A percentile compares a stretch with the other conserved stretches of the same genome.
phyloP scores from a whole-genome alignment of 2,888 invertebrate genomes.

The Achlya flavicornis region DNA sequence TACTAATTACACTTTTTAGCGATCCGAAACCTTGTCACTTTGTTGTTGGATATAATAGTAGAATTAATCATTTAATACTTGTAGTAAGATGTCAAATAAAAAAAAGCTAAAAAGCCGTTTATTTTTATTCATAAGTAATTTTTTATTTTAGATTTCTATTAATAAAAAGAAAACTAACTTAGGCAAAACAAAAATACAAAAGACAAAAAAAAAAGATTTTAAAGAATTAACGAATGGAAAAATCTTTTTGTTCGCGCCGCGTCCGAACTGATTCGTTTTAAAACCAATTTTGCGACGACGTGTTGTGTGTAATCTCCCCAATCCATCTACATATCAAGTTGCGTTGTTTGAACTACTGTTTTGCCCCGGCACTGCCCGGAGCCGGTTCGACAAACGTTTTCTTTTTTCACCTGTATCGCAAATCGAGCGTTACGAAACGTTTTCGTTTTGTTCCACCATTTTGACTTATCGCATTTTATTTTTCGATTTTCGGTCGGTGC shows the following conservation, averaged over 20 bases:
- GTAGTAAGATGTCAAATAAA: too few species aligned
- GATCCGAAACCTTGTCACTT: not conserved
- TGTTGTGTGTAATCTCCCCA: conserved; percentile 62
- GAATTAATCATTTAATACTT: not conserved
- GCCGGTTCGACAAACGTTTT: conserved; percentile 38
- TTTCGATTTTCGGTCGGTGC: conserved; percentile 38
- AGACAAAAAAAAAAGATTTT: conserved; percentile 1
- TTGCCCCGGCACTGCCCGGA: conserved; percentile 48
- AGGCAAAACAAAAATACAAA: not conserved
- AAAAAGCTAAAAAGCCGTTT: too few species aligned
- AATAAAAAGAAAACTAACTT: too few species aligned
- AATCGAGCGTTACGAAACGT: conserved; percentile 59
- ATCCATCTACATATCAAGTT: conserved; percentile 69
- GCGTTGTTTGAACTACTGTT: conserved; percentile 73
- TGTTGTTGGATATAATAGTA: not conserved
- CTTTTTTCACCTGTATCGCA: conserved; percentile 51
- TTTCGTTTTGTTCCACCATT: conserved; percentile 42
- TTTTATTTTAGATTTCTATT: too few species aligned
- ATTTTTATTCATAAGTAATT: too few species aligned
- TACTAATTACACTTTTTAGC: not conserved
- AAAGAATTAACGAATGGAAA: not conserved
- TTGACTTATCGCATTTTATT: conserved; percentile 35
- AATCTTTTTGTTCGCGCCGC: conserved; percentile 2
- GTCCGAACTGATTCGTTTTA: conserved; percentile 35
- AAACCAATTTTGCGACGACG: conserved; percentile 26